Base-by-base conservation (phyloP, 2,113 vertebrate species). In the Lepus europaeus region DNA sequence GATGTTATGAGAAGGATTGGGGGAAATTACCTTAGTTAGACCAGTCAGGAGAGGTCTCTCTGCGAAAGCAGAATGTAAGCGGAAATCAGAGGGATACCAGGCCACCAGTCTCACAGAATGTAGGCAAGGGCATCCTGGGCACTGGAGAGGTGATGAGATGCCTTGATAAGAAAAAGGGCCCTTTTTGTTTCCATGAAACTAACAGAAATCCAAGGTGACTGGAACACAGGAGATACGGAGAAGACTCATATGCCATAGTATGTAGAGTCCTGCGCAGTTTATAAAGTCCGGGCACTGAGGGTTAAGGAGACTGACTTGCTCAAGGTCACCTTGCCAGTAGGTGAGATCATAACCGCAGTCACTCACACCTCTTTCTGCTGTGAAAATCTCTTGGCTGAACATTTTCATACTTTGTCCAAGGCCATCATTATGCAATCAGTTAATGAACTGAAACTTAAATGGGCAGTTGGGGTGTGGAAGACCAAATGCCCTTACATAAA, bases 41-140 rank as follows among this genome's bases (percentile, higher is more conserved):
- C 33, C 45, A 36, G 9, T 66, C 10, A 53, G 61, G 70, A 87
- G 91, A 88, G 53, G 3, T 82, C 17, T 89, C 36, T 86, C 45
- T n/a, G 16, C 84, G 61, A 77, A 70, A 85, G 68, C 56, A 76
- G 84, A 93, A 83, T 79, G 79, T 69, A 39, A 96, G 27, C 83
- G 36, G 61, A 63, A 13, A 73, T 45, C 59, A 87, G 70, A 94
- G 73, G 51, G 20, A 31, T 51, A 9, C 53, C 14, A 85, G 51
- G 64, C 13, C 63, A 53, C 22, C 25, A 11, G 36, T 53, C n/a
- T 84, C 84, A 22, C 3, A 78, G 27, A 51, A 17, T 2, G 0
- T 9, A 4, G 10, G 56, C 22, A 27, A 72, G 49, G 73, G 13
- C 22, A n/a, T 68, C 83, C 25, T 17, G 69, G 39, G 7, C 13